Conservation (phyloP, 2,888 invertebrate genomes). For the Nowickia ferox region DNA sequence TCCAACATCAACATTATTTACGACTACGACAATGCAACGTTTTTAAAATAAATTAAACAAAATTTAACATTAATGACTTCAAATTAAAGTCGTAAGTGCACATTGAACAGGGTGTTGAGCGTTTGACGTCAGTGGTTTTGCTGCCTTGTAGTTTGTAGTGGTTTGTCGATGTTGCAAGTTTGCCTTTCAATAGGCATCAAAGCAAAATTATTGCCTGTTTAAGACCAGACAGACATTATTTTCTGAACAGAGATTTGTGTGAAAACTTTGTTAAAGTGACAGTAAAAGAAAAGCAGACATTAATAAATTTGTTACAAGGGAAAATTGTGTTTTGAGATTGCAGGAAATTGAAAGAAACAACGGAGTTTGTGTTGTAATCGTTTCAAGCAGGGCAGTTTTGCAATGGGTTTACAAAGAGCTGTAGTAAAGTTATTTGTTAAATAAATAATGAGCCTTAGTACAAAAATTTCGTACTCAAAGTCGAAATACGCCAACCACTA, state of each 20-base stretch:
- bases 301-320: conserved; percentile 14
- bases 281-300: not conserved
- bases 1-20: conserved; percentile 15
- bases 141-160: not conserved
- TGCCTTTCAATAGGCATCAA: conserved; percentile 9
- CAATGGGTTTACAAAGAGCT: not conserved
- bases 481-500: too few relatives aligned
- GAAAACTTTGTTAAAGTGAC: conserved; percentile 21
- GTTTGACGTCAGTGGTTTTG: not conserved
- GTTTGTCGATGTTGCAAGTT: conserved; percentile 17
- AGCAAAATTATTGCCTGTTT: conserved; percentile 6
- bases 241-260: conserved; percentile 20
- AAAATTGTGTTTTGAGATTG: not conserved
- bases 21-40: not conserved
- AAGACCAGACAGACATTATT: conserved; percentile 5
- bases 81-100: conserved; percentile 29
- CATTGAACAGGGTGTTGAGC: conserved; percentile 23
- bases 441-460: not conserved
- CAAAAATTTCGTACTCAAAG: too few relatives aligned
- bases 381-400: not conserved
- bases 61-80: conserved; percentile 48
- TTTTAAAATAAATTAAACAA: conserved; percentile 44
- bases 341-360: not conserved
- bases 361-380: not conserved
- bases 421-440: too few relatives aligned